Evolutionary conservation across 2,797 vertebrate species (phyloP).

Genomic region (Prunella strophiata): DNA sequence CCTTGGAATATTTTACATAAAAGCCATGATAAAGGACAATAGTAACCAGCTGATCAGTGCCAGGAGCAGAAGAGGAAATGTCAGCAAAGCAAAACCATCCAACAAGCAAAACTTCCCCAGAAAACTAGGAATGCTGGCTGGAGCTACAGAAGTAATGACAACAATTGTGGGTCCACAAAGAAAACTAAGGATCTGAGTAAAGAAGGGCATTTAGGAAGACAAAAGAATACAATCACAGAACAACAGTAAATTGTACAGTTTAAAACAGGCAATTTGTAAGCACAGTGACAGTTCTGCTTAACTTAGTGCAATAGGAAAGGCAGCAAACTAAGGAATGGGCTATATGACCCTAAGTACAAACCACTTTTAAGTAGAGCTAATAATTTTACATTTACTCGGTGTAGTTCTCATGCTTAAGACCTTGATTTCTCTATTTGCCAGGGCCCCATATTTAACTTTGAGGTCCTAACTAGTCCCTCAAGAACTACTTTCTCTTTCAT

Average conservation of each 20-base stretch:
- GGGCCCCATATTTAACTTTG: not conserved
- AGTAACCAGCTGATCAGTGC: not conserved
- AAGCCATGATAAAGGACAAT: not conserved
- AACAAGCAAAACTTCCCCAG: not conserved
- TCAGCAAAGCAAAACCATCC: not conserved
- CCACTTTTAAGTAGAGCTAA: not conserved
- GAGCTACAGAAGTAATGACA: not conserved
- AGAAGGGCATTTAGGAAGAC: not conserved
- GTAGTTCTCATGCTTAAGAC: not conserved
- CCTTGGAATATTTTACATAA: not conserved
- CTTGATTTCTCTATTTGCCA: not conserved
- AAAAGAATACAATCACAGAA: not conserved
- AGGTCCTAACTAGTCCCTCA: not conserved
- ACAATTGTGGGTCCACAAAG: not conserved
- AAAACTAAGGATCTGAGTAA: not conserved
- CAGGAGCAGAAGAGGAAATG: not conserved
- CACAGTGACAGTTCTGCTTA: not conserved
- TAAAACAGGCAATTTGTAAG: not conserved
- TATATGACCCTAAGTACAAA: not conserved
- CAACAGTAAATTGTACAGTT: not conserved
- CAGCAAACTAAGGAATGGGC: not conserved
- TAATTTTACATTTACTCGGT: not conserved
- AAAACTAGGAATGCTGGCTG: not conserved
- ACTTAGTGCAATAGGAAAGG: not conserved
- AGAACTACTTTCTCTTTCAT: not conserved